Conservation (phyloP, 2,888 invertebrate species). For the Patella depressa region DNA sequence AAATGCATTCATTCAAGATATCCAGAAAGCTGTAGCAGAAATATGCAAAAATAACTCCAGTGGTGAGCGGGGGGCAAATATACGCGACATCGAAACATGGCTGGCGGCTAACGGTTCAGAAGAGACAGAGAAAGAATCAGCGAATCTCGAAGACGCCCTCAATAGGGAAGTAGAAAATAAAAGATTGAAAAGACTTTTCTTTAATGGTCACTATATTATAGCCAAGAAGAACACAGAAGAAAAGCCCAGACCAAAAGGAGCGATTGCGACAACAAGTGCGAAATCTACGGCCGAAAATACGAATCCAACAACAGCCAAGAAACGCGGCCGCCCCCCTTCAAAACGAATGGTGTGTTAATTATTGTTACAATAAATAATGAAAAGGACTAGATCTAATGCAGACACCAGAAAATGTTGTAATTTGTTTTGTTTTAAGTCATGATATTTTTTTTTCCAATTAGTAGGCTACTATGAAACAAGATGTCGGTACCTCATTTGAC, state of each 20-base stretch:
- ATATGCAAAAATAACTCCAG: neutral
- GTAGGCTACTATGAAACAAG: no score
- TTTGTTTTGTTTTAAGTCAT: no score
- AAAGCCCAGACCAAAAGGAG: neutral
- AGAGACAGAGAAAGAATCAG: constrained; percentile 1
- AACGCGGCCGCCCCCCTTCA: constrained; percentile 22
- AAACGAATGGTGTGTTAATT: constrained; percentile 21
- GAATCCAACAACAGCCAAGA: constrained; percentile 5
- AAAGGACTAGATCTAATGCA: no score
- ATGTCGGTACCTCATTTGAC: no score
- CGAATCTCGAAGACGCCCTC: constrained; percentile 19
- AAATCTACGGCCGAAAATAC: constrained; percentile 6
- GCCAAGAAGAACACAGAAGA: neutral
- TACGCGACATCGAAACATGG: constrained; percentile 48
- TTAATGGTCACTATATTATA: constrained; percentile 3
- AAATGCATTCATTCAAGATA: constrained; percentile 29
- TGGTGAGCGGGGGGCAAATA: constrained; percentile 32
- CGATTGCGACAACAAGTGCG: neutral
- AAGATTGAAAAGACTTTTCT: constrained; percentile 12
- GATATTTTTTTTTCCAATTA: no score
- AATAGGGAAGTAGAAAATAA: constrained; percentile 20
- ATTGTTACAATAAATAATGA: no score
- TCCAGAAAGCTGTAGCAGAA: constrained; percentile 28
- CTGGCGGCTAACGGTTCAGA: constrained; percentile 32
- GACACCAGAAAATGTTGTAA: no score